A percentile compares a stretch with the other conserved stretches of the same genome.
phyloP scores from a whole-genome alignment of 37 sponge, comb jelly and placozoan species.

The Corticium candelabrum region DNA sequence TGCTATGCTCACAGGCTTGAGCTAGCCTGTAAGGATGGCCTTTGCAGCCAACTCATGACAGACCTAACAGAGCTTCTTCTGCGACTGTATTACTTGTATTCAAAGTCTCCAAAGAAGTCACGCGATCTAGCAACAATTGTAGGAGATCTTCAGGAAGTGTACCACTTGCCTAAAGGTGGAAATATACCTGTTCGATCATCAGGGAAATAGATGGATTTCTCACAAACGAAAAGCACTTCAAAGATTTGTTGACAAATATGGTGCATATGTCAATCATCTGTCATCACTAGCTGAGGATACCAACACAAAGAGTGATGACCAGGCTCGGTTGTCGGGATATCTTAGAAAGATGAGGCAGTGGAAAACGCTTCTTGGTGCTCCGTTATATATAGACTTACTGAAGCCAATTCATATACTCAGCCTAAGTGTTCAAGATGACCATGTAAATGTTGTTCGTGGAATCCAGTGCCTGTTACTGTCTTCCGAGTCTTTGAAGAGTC shows the following conservation, averaged over 20 bases:
- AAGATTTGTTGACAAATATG: slow-evolving; percentile 48
- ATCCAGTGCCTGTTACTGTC: too few species aligned
- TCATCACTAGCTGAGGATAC: slow-evolving; percentile 42
- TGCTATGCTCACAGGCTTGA: slow-evolving; percentile 34
- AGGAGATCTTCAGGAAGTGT: too few species aligned
- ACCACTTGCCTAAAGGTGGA: slow-evolving; percentile 17
- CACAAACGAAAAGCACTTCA: slow-evolving; percentile 56
- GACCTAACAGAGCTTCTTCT: slow-evolving; percentile 9
- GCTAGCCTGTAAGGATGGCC: not conserved
- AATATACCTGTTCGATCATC: slow-evolving; percentile 33
- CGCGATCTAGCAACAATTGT: slow-evolving; percentile 28
- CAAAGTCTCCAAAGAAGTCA: slow-evolving; percentile 36
- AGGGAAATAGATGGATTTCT: slow-evolving; percentile 31
- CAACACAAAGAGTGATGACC: too few species aligned
- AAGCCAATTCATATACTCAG: too few species aligned
- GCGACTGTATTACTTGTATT: slow-evolving; percentile 42
- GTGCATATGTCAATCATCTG: slow-evolving; percentile 57
- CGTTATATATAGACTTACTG: too few species aligned
- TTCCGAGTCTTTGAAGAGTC: too few species aligned
- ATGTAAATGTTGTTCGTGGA: too few species aligned
- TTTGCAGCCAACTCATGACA: not conserved
- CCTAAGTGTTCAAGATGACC: too few species aligned
- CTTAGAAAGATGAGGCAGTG: too few species aligned
- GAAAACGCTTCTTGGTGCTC: too few species aligned
- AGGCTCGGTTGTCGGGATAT: too few species aligned